Conservation (phyloP, 2,797 vertebrate genomes). For the Hippocampus kuda region DNA sequence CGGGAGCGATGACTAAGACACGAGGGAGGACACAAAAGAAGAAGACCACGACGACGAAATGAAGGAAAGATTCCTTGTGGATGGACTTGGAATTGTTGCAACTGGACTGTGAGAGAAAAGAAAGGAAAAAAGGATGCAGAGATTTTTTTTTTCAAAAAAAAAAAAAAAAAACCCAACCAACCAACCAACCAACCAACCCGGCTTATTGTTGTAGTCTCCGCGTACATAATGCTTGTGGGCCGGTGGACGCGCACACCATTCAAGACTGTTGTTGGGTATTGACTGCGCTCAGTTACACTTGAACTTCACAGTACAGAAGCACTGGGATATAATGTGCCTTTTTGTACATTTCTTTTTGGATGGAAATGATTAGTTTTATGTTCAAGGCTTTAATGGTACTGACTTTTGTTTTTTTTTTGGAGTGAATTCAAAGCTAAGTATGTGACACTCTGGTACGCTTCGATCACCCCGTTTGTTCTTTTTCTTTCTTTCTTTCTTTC, state of each 20-base stretch:
- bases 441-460: slow-evolving; percentile 86
- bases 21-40: slow-evolving; percentile 20
- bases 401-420: slow-evolving; percentile 72
- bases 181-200: slow-evolving; percentile 78
- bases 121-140: slow-evolving; percentile 58
- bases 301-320: slow-evolving; percentile 99
- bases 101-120: slow-evolving; percentile 59
- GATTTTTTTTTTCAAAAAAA: slow-evolving; percentile 41
- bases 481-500: slow-evolving; percentile 67
- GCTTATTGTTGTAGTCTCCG: slow-evolving; percentile 98
- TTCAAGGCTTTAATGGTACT: slow-evolving; percentile 99
- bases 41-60: slow-evolving; percentile 13
- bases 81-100: slow-evolving; percentile 83
- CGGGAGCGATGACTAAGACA: slow-evolving; percentile 82
- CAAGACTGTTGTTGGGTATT: slow-evolving; percentile 74
- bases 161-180: slow-evolving; percentile 17
- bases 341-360: slow-evolving; percentile 98
- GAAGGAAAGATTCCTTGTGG: slow-evolving; percentile 57
- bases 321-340: slow-evolving; percentile 99
- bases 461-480: slow-evolving; percentile 72
- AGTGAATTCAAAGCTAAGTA: slow-evolving; percentile 79
- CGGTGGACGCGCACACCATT: slow-evolving; percentile 75
- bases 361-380: slow-evolving; percentile 97
- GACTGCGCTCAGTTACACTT: slow-evolving; percentile 96
- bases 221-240: slow-evolving; percentile 90